Evolutionary conservation across 2,888 invertebrate genomes (phyloP).

Genomic region (Folsomia candida): DNA sequence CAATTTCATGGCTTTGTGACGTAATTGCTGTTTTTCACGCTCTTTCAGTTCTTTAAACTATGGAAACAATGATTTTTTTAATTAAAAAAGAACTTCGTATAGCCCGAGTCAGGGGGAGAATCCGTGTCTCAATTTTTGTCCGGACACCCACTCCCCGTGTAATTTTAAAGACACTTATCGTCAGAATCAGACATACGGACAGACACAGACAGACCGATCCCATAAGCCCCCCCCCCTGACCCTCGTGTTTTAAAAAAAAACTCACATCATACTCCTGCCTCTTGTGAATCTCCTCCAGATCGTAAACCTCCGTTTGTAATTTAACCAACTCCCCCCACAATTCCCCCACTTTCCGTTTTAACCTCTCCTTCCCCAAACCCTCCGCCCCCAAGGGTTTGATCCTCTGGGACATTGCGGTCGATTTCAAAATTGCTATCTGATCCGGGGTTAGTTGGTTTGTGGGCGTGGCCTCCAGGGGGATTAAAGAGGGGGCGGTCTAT

Average conservation of each 20-base stretch:
- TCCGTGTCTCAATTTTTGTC: neutral
- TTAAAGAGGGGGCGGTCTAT: neutral
- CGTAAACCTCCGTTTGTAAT: slow-evolving; percentile 29
- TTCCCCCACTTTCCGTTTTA: slow-evolving; percentile 26
- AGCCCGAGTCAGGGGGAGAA: neutral
- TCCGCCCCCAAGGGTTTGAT: slow-evolving; percentile 33
- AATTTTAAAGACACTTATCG: too few relatives aligned
- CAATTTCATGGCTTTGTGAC: slow-evolving; percentile 31
- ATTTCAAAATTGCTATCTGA: slow-evolving; percentile 22
- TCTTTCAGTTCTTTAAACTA: slow-evolving; percentile 34
- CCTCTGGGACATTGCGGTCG: slow-evolving; percentile 24
- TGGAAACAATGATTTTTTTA: neutral
- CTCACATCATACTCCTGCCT: slow-evolving; percentile 34
- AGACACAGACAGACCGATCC: too few relatives aligned
- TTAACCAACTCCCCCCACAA: slow-evolving; percentile 29
- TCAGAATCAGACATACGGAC: too few relatives aligned
- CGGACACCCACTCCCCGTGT: too few relatives aligned
- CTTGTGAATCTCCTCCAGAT: slow-evolving; percentile 27
- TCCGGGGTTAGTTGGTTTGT: slow-evolving; percentile 18
- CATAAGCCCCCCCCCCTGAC: too few relatives aligned
- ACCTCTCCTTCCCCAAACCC: slow-evolving; percentile 26
- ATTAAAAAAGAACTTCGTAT: neutral
- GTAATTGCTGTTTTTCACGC: slow-evolving; percentile 32
- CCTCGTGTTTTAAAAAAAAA: too few relatives aligned
- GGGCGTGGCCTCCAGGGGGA: too few relatives aligned